phyloP scores from a whole-genome alignment of 1,140 invertebrate species.

The Drosophila kanapiae region DNA sequence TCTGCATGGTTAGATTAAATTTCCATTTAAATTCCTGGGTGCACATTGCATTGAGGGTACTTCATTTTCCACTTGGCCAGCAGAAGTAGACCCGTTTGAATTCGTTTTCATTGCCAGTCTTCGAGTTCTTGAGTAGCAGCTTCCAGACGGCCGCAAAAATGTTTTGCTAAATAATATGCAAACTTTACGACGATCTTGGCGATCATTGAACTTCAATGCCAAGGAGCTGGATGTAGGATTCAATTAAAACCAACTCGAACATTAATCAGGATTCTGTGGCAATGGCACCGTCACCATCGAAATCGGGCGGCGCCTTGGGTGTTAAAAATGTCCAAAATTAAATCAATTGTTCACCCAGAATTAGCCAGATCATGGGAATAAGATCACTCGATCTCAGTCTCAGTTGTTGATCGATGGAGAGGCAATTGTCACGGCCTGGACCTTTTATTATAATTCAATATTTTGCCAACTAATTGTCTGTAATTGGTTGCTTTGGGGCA shows the following conservation, averaged over 20 bases:
- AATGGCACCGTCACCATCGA: conserved; percentile 26
- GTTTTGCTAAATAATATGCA: conserved; percentile 50
- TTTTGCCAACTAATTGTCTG: conserved; percentile 77
- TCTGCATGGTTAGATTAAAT: conserved; percentile 36
- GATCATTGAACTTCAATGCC: conserved; percentile 36
- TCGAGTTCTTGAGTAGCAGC: neutral
- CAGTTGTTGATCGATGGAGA: conserved; percentile 61
- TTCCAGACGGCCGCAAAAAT: conserved; percentile 15
- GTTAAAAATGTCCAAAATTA: conserved; percentile 58
- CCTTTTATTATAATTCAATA: conserved; percentile 61
- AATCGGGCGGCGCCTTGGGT: conserved; percentile 33
- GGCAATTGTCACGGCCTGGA: conserved; percentile 65
- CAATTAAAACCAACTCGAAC: conserved; percentile 34
- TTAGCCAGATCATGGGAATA: conserved; percentile 48
- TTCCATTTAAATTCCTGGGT: conserved; percentile 48
- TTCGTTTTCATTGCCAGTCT: conserved; percentile 38
- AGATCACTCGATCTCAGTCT: conserved; percentile 40
- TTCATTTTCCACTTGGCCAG: conserved; percentile 26
- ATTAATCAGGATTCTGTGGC: conserved; percentile 31
- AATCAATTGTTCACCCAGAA: conserved; percentile 60
- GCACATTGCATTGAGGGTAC: conserved; percentile 40
- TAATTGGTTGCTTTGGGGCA: conserved; percentile 62
- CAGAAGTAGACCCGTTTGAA: conserved; percentile 26
- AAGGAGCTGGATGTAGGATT: conserved; percentile 36
- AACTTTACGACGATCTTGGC: conserved; percentile 46